Percentiles rank a stretch among this genome's conserved stretches.
Evolutionary conservation across 2,888 invertebrate species (phyloP).

Genomic region (Lamellibrachia columna): DNA sequence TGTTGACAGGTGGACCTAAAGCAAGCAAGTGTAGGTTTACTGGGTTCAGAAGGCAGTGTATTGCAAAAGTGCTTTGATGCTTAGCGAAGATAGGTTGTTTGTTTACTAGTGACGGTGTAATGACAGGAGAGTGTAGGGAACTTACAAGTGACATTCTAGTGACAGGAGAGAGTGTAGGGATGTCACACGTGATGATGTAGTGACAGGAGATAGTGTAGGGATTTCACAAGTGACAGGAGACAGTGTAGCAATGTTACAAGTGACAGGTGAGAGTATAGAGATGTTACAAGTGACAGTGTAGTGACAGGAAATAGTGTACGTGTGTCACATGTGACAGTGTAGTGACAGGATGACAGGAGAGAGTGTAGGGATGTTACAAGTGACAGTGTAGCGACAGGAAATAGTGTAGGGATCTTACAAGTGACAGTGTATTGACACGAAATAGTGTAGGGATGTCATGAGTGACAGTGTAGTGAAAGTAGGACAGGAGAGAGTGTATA

Average conservation of each 20-base stretch:
- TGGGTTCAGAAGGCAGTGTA: neutral
- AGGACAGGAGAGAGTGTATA: neutral
- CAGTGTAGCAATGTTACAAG: no score
- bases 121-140: no score
- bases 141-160: neutral
- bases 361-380: neutral
- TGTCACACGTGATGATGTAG: no score
- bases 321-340: neutral
- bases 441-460: neutral
- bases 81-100: no score
- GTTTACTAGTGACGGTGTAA: no score
- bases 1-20: neutral
- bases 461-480: neutral
- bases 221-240: neutral
- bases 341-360: neutral
- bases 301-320: neutral
- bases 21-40: neutral
- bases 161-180: neutral
- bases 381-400: neutral
- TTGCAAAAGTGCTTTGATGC: no score
- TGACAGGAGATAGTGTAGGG: no score
- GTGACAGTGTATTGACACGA: neutral
- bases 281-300: neutral
- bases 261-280: neutral
- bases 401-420: neutral